phyloP scores from a whole-genome alignment of 2,113 vertebrate genomes.

The Mormoops blainvillei region DNA sequence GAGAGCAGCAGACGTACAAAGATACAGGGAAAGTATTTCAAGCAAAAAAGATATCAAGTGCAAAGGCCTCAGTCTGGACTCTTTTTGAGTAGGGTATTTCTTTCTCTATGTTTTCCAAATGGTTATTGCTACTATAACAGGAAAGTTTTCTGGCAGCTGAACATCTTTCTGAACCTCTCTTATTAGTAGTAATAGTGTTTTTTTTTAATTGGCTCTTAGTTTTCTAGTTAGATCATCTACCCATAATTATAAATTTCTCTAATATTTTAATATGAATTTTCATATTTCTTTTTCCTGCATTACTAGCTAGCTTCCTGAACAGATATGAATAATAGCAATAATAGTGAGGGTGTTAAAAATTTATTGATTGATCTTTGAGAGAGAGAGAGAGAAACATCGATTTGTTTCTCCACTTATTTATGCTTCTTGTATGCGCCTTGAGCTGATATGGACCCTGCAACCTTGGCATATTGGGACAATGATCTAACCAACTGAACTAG shows the following conservation, averaged over 20 bases:
- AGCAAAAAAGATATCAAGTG: neutral
- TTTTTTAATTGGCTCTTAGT: neutral
- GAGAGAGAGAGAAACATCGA: too few species aligned
- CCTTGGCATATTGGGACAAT: too few species aligned
- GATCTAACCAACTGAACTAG: too few species aligned
- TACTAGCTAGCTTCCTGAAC: neutral
- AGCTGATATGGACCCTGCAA: too few species aligned
- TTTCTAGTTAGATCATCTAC: constrained; percentile 9
- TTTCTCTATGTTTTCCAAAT: neutral
- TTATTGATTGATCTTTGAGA: too few species aligned
- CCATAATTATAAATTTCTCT: neutral
- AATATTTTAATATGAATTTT: neutral
- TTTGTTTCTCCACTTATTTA: too few species aligned
- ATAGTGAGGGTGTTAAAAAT: neutral
- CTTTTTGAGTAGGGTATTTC: neutral
- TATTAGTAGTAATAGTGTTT: neutral
- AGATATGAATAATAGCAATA: neutral
- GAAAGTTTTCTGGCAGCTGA: neutral
- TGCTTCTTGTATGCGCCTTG: too few species aligned
- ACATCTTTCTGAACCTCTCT: constrained; percentile 10
- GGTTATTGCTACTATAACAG: neutral
- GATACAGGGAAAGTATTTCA: neutral
- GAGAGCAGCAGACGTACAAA: neutral
- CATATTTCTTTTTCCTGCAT: neutral
- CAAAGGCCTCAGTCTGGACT: neutral